Evolutionary conservation across 2,797 vertebrate genomes (phyloP), one percentile per base, ranked within the genome.

Genomic region (Gymnothorax reevesii): DNA sequence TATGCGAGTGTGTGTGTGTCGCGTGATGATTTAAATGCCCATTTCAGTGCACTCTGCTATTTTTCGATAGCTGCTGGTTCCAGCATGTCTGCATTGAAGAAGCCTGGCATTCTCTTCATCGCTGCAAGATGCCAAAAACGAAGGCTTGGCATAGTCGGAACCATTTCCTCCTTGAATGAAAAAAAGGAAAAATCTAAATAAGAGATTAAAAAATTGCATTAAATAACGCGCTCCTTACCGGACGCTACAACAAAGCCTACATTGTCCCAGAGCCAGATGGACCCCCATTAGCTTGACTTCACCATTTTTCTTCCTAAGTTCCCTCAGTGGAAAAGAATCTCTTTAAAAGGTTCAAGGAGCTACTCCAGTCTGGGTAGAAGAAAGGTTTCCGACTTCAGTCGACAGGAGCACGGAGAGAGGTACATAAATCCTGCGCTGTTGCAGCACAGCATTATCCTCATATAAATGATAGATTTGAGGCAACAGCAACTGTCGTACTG

Each of bases 171-270:
- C 85, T 69, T 57, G 57, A 90, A 86, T 59, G 88, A 89, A 89
- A 90, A 90, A 89, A 86, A 55, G 88, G 84, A 0, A 57, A 86
- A 0, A 59, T 89, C 85, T 88, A 90, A 86, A 33, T 33, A 84
- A n/a, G 69, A 86, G 89, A 94, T 95, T 92, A 92, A 93, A 92
- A 92, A 94, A 93, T 94, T 91, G 92, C 83, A 73, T 84, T 87
- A 87, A 80, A 55, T 80, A 80, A 80, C 55, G 77, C 86, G 89
- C 86, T 87, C 88, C 89, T 89, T 89, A 88, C 85, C 91, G 88
- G 89, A 89, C 83, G 92, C 90, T 84, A 86, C 87, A 82, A 94
- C 91, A 94, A 92, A 93, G 90, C 88, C 52, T 54, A 87, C 90
- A 92, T 90, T 94, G 91, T 92, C 83, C 85, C 79, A 88, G 75